Conservation (phyloP, 2,888 invertebrate genomes). For the Linhomoeus sp. region DNA sequence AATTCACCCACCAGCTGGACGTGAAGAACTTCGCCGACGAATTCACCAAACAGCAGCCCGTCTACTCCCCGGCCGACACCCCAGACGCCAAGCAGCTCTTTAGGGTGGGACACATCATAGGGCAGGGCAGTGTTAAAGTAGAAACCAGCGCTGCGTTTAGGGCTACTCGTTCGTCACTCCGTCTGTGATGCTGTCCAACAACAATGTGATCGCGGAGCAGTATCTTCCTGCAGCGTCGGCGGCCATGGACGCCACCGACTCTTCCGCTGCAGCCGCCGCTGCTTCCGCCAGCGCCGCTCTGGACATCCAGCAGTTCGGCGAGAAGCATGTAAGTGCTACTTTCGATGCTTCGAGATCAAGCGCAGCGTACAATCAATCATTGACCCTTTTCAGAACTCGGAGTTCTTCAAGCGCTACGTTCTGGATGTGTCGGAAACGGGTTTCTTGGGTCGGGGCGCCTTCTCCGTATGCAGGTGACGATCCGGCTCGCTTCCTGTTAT, state of each 20-base stretch:
- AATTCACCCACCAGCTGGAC: constrained; percentile 55
- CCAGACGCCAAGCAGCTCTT: constrained; percentile 65
- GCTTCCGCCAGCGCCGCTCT: background rate
- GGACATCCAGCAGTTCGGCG: constrained; percentile 4
- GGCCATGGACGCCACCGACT: background rate
- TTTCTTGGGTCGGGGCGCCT: constrained; percentile 66
- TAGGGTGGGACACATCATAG: constrained; percentile 50
- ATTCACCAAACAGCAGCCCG: constrained; percentile 73
- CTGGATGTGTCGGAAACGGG: constrained; percentile 44
- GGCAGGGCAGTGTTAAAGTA: background rate
- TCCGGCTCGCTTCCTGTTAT: background rate
- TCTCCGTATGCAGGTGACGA: constrained; percentile 49
- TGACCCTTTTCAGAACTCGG: constrained; percentile 46
- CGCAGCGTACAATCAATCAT: too few relatives aligned
- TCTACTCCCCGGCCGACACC: constrained; percentile 71
- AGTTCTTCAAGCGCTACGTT: constrained; percentile 65
- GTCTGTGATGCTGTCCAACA: constrained; percentile 50
- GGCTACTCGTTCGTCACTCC: constrained; percentile 90
- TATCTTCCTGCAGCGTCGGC: constrained; percentile 12
- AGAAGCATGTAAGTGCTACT: constrained; percentile 9
- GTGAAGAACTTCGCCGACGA: constrained; percentile 90
- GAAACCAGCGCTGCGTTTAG: constrained; percentile 31
- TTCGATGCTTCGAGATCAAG: background rate
- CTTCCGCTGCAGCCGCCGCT: background rate
- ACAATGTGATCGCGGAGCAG: constrained; percentile 52